Percentiles rank a stretch among this genome's conserved stretches.
phyloP scores from a whole-genome alignment of 2,888 invertebrate species.

The Pammene fasciana region DNA sequence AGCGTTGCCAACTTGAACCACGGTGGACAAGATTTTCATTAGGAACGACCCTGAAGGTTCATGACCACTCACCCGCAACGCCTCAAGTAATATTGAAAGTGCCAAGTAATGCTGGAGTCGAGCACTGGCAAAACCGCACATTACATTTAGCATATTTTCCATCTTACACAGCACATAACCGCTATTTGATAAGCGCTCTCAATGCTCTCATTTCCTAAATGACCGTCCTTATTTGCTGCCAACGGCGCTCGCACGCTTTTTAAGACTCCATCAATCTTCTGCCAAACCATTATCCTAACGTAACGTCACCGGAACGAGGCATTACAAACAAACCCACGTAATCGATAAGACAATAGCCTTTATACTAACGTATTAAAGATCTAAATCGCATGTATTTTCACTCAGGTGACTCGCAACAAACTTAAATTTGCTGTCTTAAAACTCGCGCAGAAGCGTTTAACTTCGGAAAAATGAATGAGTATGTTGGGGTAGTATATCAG shows the following conservation, averaged over 20 bases:
- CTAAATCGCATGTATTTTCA: conserved; percentile 29
- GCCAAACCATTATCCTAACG: conserved; percentile 52
- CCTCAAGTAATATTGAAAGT: too few species aligned
- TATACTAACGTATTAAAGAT: conserved; percentile 34
- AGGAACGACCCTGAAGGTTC: too few species aligned
- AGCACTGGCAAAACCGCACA: neutral
- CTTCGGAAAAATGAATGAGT: conserved; percentile 10
- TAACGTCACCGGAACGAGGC: conserved; percentile 47
- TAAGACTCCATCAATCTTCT: conserved; percentile 54
- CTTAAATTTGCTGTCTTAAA: conserved; percentile 32
- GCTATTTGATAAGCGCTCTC: conserved; percentile 12
- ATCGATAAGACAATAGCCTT: conserved; percentile 18
- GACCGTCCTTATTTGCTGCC: conserved; percentile 14
- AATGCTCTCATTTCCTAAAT: conserved; percentile 25
- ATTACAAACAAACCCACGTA: conserved; percentile 38
- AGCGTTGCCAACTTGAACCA: too few species aligned
- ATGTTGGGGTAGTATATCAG: conserved; percentile 29
- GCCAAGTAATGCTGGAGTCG: too few species aligned
- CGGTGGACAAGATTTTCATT: too few species aligned
- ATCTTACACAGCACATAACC: conserved; percentile 5
- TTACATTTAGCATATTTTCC: neutral
- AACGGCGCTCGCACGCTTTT: conserved; percentile 55
- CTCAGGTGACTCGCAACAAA: conserved; percentile 35
- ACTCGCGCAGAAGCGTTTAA: conserved; percentile 4
- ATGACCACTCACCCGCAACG: too few species aligned